Evolutionary conservation across 92 coral and sea anemone species (phyloP).

Genomic region (Paramuricea clavata): DNA sequence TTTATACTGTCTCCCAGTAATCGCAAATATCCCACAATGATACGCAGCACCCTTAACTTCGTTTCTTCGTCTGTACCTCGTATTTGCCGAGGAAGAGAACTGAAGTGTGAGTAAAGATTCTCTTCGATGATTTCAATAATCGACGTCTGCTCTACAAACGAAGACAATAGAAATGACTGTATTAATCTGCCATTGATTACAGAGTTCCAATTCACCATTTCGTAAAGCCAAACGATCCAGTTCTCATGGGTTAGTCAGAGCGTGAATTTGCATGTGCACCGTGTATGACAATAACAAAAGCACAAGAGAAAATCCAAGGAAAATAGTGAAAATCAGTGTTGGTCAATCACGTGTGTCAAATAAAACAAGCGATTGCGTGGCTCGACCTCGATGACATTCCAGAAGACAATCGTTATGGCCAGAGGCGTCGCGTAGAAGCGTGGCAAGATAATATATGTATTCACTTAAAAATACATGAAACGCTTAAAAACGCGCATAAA

Average conservation of each 20-base stretch:
- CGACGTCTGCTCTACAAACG: slow-evolving; percentile 66
- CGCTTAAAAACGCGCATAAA: too few species aligned
- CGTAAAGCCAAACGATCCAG: background rate
- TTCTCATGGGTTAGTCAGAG: background rate
- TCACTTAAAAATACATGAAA: too few species aligned
- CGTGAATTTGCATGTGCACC: background rate
- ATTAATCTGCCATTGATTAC: too few species aligned
- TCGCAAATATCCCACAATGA: slow-evolving; percentile 79
- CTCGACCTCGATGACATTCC: too few species aligned
- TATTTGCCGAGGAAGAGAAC: slow-evolving; percentile 83
- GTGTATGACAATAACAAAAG: too few species aligned
- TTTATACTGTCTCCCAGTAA: slow-evolving; percentile 75
- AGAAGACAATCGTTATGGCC: too few species aligned
- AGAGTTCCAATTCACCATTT: too few species aligned
- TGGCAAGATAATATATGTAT: too few species aligned
- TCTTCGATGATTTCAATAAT: slow-evolving; percentile 78
- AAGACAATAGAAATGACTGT: background rate
- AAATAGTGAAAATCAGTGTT: too few species aligned
- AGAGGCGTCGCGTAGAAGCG: too few species aligned
- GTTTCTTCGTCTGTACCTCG: slow-evolving; percentile 79
- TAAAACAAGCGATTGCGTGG: too few species aligned
- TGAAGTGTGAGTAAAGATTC: slow-evolving; percentile 79
- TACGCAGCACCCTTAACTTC: slow-evolving; percentile 75
- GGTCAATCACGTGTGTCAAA: too few species aligned
- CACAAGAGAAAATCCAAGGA: background rate